Base-by-base conservation (phyloP, 2,113 vertebrate genomes). In the Syngnathus typhle region DNA sequence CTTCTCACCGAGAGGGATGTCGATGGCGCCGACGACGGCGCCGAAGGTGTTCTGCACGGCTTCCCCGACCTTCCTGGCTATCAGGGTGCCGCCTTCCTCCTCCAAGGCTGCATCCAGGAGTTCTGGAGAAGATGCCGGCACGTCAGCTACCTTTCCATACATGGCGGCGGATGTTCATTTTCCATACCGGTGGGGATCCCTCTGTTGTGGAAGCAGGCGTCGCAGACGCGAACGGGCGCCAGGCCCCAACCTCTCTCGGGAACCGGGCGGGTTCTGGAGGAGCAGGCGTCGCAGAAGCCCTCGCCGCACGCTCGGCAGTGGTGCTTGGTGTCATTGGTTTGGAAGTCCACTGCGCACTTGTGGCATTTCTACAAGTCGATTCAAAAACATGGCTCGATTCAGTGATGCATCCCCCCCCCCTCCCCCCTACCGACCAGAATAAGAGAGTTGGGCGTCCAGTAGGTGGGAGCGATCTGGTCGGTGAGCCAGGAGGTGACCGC, bases 361-460 rank as follows among this genome's bases (percentile, higher is more conserved):
- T 89, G 91, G 85, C 97, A 99, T 78, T 86, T 94, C 96, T 99
- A 51, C 8, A 49, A 27, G 52, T 18, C 5, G 47, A 27, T 49
- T 27, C 15, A 43, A 27, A 41, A 10, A 5, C 27, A 32, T 32
- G 27, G 27, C 27, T 32, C 27, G 3, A 3, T 32, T 32, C 27
- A 32, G 27, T 32, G 27, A 32, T 32, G 2, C 3, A 32, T 32
- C 3, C 37, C 15, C 2, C 37, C 15, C 2, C 1, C 2, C 7
- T 0, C 10, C 10, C 10, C 10, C 12, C 4, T 11, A 15, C 1
- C 52, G 91, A 99, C 97, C 91, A 94, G 78, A 69, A 99, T 98
- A 74, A 96, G 93, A 52, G 96, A 98, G 87, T 99, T 99, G 64
- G 96, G 95, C 84, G 90, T 96, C 97, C 97, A 99, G 90, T 99